Percentiles rank a stretch among this genome's conserved stretches.
Evolutionary conservation across 1,140 invertebrate genomes (phyloP).

Genomic region (Phymorhynchus buccinoides): DNA sequence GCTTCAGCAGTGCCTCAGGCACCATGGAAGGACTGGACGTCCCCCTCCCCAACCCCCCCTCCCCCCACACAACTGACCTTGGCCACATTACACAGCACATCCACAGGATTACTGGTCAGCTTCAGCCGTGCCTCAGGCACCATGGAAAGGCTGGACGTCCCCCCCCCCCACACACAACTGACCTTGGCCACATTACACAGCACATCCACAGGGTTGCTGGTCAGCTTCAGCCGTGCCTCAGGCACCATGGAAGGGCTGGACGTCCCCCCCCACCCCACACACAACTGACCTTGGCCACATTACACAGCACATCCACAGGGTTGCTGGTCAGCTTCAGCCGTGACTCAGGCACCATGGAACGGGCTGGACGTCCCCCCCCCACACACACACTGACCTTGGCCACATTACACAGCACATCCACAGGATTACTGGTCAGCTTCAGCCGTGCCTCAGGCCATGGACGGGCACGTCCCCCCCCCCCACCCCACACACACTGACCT

Average conservation of each 20-base stretch:
- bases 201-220: constrained; percentile 61
- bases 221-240: constrained; percentile 59
- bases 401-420: constrained; percentile 59
- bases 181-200: constrained; percentile 65
- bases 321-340: constrained; percentile 60
- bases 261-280: no score
- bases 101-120: constrained; percentile 62
- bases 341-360: constrained; percentile 46
- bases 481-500: constrained; percentile 53
- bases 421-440: constrained; percentile 61
- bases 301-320: constrained; percentile 60
- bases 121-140: constrained; percentile 54
- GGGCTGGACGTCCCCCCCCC: no score
- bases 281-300: constrained; percentile 67
- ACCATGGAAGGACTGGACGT: constrained; percentile 35
- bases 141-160: constrained; percentile 33
- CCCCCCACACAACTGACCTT: no score
- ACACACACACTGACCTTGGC: constrained; percentile 60
- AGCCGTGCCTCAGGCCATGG: constrained; percentile 55
- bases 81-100: constrained; percentile 61
- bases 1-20: constrained; percentile 54
- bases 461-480: no score
- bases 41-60: no score
- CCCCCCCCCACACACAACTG: no score
- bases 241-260: constrained; percentile 37